phyloP scores from a whole-genome alignment of 2,113 vertebrate species.

The Coturnix japonica region DNA sequence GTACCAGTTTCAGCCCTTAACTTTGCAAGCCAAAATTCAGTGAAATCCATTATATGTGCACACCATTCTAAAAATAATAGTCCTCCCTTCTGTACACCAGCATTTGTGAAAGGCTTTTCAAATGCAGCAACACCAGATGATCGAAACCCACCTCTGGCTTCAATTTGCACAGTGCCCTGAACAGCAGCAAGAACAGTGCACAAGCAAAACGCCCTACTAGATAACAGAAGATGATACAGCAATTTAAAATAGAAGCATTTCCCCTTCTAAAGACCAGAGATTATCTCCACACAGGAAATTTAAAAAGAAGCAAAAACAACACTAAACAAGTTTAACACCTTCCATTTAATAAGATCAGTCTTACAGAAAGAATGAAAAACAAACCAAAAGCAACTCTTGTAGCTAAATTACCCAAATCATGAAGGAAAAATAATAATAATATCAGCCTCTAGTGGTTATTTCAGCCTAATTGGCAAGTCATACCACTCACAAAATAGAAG shows the following conservation, averaged over 20 bases:
- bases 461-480: background rate
- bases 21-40: background rate
- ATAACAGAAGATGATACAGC: background rate
- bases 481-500: background rate
- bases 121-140: background rate
- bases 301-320: background rate
- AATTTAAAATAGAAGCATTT: background rate
- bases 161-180: background rate
- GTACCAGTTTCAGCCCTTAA: background rate
- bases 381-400: background rate
- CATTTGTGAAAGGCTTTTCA: background rate
- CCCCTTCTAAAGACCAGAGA: background rate
- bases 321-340: background rate
- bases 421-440: no score
- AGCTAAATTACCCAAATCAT: background rate
- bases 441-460: background rate
- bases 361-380: background rate
- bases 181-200: background rate
- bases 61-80: background rate
- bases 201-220: background rate
- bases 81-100: background rate
- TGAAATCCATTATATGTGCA: background rate
- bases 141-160: background rate
- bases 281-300: background rate
- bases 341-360: background rate